Evolutionary conservation across 2,888 invertebrate genomes (phyloP).

Genomic region (Caenorhabditis angaria): DNA sequence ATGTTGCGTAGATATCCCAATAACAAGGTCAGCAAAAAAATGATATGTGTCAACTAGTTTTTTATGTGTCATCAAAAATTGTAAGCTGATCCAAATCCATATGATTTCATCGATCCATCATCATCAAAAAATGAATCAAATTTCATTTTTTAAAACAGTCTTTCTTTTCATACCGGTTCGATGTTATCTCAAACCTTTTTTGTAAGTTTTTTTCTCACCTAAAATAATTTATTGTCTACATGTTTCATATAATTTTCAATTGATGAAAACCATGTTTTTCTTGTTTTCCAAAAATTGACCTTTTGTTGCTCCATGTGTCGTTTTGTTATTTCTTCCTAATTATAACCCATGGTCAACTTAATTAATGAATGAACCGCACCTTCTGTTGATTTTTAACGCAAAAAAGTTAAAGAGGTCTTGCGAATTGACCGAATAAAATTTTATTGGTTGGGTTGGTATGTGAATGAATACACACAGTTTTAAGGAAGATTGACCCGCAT

Average conservation of each 20-base stretch:
- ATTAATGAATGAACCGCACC: not conserved
- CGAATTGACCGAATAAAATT: not conserved
- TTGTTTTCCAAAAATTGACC: not conserved
- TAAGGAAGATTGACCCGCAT: not conserved
- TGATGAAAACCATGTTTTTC: not conserved
- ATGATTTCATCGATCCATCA: slow-evolving; percentile 13
- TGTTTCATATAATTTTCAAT: no score
- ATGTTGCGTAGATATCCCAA: not conserved
- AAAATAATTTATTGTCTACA: no score
- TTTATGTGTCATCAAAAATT: not conserved
- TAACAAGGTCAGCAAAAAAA: no score
- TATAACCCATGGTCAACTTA: slow-evolving; percentile 2
- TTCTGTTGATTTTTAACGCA: not conserved
- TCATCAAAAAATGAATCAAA: slow-evolving; percentile 10
- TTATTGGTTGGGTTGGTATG: not conserved
- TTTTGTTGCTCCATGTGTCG: slow-evolving; percentile 8
- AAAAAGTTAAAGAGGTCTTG: not conserved
- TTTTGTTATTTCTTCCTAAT: not conserved
- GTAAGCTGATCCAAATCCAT: not conserved
- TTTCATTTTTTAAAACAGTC: slow-evolving; percentile 28
- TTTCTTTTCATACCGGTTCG: not conserved
- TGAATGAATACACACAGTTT: no score
- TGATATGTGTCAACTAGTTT: slow-evolving; percentile 1
- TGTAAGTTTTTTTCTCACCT: no score
- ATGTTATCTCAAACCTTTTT: not conserved